phyloP scores from a whole-genome alignment of 2,888 invertebrate species.

The Epinotia demarniana region DNA sequence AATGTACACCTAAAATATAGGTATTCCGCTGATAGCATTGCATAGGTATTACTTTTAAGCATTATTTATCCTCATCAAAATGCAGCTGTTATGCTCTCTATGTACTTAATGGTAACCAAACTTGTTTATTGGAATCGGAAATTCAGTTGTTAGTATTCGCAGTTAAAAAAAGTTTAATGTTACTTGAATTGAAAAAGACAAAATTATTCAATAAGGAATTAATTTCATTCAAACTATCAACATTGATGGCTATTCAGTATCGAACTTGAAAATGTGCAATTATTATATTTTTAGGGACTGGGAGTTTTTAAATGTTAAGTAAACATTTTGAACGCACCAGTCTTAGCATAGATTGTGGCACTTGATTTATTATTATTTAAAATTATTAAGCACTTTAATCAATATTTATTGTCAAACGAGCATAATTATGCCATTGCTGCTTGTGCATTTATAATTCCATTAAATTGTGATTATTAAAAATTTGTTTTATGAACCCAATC shows the following conservation, averaged over 20 bases:
- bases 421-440: conserved; percentile 78
- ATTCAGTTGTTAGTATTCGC: background rate
- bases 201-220: conserved; percentile 39
- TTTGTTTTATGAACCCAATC: conserved; percentile 52
- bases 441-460: conserved; percentile 82
- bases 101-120: conserved; percentile 39
- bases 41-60: conserved; percentile 26
- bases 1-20: background rate
- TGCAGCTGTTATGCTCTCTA: conserved; percentile 58
- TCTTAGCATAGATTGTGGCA: conserved; percentile 73
- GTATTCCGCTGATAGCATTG: conserved; percentile 8
- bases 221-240: conserved; percentile 49
- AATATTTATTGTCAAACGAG: conserved; percentile 76
- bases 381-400: conserved; percentile 77
- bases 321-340: conserved; percentile 76
- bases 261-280: conserved; percentile 54
- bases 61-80: conserved; percentile 36
- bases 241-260: conserved; percentile 47
- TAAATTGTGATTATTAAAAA: conserved; percentile 82
- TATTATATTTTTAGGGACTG: conserved; percentile 54
- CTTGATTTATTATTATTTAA: conserved; percentile 67
- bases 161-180: background rate
- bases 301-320: conserved; percentile 60
- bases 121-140: background rate
- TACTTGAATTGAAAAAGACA: background rate